Percentiles rank a stretch among this genome's conserved stretches.
Conservation (phyloP, 1,140 invertebrate genomes). For the Spodoptera litura region DNA sequence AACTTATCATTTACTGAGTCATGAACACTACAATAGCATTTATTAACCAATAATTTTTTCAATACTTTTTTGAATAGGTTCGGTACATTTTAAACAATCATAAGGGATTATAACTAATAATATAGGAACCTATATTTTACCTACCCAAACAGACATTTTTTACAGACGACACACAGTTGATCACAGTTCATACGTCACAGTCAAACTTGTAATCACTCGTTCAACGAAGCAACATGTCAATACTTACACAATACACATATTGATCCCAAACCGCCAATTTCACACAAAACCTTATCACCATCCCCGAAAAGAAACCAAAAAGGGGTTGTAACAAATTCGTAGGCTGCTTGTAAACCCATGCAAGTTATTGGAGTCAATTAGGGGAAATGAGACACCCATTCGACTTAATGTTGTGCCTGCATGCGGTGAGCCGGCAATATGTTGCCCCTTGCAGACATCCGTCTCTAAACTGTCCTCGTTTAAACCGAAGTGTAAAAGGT, state of each 20-base stretch:
- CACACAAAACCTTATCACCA: neutral
- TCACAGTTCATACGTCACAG: no score
- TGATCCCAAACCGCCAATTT: neutral
- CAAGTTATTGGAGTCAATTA: slow-evolving; percentile 36
- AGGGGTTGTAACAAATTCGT: neutral
- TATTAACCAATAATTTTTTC: no score
- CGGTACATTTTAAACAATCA: no score
- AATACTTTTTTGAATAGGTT: no score
- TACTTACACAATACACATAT: neutral
- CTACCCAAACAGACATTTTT: no score
- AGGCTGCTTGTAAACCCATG: slow-evolving; percentile 21
- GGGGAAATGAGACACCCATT: slow-evolving; percentile 24
- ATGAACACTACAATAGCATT: no score
- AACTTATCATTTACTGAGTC: no score
- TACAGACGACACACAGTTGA: no score
- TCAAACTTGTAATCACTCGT: no score
- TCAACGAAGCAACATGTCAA: neutral
- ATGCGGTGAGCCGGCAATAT: slow-evolving; percentile 14
- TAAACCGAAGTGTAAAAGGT: neutral
- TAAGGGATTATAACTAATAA: no score
- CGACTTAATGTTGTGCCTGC: slow-evolving; percentile 23
- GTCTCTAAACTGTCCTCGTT: slow-evolving; percentile 10
- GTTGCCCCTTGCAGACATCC: slow-evolving; percentile 6
- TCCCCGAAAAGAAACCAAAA: neutral
- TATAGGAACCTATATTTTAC: no score